Percentiles rank a stretch among this genome's conserved stretches.
Evolutionary conservation across 1,140 invertebrate species (phyloP).

Genomic region (Brachionus koreanus): DNA sequence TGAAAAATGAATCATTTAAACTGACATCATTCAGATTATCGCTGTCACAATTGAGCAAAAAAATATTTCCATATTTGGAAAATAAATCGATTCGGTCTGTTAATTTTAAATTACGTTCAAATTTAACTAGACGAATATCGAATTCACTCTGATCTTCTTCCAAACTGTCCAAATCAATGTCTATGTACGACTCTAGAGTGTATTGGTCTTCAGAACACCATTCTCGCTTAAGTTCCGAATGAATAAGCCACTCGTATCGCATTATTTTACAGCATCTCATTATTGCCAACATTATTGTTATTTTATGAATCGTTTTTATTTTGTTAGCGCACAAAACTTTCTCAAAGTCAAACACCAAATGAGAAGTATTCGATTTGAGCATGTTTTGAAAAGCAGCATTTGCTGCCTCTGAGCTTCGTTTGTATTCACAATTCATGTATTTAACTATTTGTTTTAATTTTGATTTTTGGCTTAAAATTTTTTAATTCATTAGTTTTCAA

Average conservation of each 20-base stretch:
- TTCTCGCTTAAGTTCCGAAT: not conserved
- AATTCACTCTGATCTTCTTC: conserved; percentile 2
- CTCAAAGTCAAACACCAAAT: conserved; percentile 1
- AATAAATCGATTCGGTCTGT: not conserved
- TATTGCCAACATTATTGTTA: not conserved
- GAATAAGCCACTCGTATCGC: conserved; percentile 1
- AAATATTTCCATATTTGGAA: conserved; percentile 27
- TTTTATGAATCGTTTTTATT: not conserved
- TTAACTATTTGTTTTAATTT: conserved; percentile 8
- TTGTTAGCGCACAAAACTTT: not conserved
- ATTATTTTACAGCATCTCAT: conserved; percentile 5
- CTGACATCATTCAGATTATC: not conserved
- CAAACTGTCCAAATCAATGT: not conserved
- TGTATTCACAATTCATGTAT: not conserved
- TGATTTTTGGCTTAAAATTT: not conserved
- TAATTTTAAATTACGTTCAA: not conserved
- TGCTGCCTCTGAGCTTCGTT: not conserved
- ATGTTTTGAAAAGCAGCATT: not conserved
- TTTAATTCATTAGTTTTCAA: not conserved
- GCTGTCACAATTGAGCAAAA: not conserved
- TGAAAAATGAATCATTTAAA: conserved; percentile 5
- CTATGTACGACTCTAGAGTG: not conserved
- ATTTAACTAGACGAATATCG: not conserved
- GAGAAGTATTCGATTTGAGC: not conserved
- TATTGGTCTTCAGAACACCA: not conserved